Base-by-base conservation (phyloP, 2,113 vertebrate genomes). In the Orientallactaga bullata region DNA sequence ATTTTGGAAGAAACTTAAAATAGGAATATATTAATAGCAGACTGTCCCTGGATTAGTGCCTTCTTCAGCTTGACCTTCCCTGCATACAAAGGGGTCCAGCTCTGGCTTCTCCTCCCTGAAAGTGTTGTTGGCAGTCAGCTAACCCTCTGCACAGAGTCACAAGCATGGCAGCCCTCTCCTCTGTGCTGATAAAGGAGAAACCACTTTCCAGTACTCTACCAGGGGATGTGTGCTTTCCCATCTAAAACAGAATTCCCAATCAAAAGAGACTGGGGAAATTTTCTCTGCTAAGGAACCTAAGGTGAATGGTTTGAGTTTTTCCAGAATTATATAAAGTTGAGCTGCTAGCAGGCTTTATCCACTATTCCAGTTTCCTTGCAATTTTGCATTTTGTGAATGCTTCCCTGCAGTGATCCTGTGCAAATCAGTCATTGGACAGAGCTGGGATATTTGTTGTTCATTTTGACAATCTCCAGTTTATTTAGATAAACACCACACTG, bases 381-480 rank as follows among this genome's bases (percentile, higher is more conserved):
- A 37, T 80, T 95, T 95, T 74, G 58, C 55, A 16, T 91, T 95
- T 93, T 91, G 89, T 93, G 93, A 90, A 72, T 90, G 81, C 28
- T 93, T 94, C 74, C 78, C 72, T 92, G 60, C 91, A 91, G 69
- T 93, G 68, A 88, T 60, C 28, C 13, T 4, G 26, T 80, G 18
- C 39, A 61, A 32, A 76, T 88, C 60, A 79, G 87, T 94, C 80
- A 91, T 89, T 95, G 95, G 69, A 86, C 65, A 94, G 76, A 93
- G 83, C 63, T 95, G 90, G 71, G 76, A 94, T 79, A 32, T 83
- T 95, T 94, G 88, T 94, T 95, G 88, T 96, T 96, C 96, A 94
- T 95, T 94, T 83, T 95, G 95, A 96, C 73, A 95, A 78, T 80
- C 88, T 86, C 91, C 89, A 95, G 88, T 79, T 42, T 85, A 66